These are phyloP conservation scores for Clistopyga incitator DNA, from an alignment of 2,888 invertebrate genomes.

Conservation along the genomic window DNA sequence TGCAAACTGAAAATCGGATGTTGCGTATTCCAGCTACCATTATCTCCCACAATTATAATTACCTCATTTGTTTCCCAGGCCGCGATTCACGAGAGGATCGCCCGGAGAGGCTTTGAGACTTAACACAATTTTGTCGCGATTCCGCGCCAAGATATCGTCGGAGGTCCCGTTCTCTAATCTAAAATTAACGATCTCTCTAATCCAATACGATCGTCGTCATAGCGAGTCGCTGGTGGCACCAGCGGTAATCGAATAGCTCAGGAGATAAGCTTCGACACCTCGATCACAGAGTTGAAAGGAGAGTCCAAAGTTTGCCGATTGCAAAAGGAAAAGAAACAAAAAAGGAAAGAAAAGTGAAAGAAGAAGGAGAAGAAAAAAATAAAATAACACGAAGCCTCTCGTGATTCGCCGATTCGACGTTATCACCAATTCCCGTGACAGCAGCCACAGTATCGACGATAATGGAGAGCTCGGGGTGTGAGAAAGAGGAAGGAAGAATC, in stretches of 20 bases:
- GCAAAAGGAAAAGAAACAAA: background rate
- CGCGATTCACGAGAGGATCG: too few species aligned
- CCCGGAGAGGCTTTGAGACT: background rate
- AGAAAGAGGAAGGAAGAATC: slow-evolving; percentile 40
- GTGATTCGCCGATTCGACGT: slow-evolving; percentile 49
- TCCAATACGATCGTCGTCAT: slow-evolving; percentile 32
- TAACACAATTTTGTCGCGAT: slow-evolving; percentile 11
- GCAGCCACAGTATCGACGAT: slow-evolving; percentile 32
- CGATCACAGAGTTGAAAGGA: slow-evolving; percentile 14
- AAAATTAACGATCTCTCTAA: slow-evolving; percentile 42
- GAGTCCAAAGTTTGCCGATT: slow-evolving; percentile 24
- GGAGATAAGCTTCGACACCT: slow-evolving; percentile 41
- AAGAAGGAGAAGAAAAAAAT: background rate
- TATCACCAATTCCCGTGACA: slow-evolving; percentile 54
- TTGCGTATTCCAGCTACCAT: too few species aligned
- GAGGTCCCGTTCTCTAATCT: slow-evolving; percentile 21
- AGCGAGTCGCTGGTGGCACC: background rate
- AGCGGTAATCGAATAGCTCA: slow-evolving; percentile 33
- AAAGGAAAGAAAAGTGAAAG: too few species aligned
- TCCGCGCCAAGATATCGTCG: slow-evolving; percentile 15
- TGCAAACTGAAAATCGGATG: too few species aligned
- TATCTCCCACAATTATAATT: too few species aligned
- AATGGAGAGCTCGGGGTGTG: slow-evolving; percentile 32
- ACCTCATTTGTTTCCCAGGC: too few species aligned
- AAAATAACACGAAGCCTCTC: background rate